Evolutionary conservation across 2,113 vertebrate genomes (phyloP), one percentile per base, ranked within the genome.

Genomic region (Peromyscus leucopus): DNA sequence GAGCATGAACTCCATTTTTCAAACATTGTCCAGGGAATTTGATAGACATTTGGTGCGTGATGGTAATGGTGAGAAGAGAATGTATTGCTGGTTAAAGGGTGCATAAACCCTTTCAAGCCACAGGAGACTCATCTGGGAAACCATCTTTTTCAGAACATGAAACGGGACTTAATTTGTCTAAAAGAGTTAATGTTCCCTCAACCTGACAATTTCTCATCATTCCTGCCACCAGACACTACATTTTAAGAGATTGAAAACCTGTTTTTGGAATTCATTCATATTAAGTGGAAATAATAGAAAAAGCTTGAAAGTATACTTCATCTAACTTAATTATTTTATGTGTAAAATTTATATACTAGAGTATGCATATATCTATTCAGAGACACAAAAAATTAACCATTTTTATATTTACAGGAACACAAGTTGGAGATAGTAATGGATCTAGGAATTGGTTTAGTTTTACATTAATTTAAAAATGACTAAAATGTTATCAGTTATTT

Each of bases 111-210:
- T 79, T 91, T 74, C 55, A 86, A 87, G 24, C 89, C 72, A 87
- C 61, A 78, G 74, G 88, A 90, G 80, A 91, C 65, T 89, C 72
- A 85, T 89, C 51, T 67, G 12, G 78, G 69, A 94, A 94, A 88
- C 67, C 55, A 83, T 94, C 28, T 94, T 96, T 97, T 89, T 90
- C 78, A 94, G 87, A 96, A 87, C 78, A 90, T 95, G 89, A 87
- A 96, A 67, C 1, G 3, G 28, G 42, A 91, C 87, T 80, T 88
- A 93, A 96, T 94, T 96, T 94, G 33, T 95, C 55, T 92, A 61
- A 96, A 98, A 93, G 92, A 96, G 75, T 95, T 94, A 88, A 90
- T 95, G 24, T 90, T 61, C 46, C 74, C 55, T 94, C 88, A 90
- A 63, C 15, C 69, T 91, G 46, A 79, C 31, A 94, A 89, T 86